phyloP scores from a whole-genome alignment of 2,888 invertebrate species.

The Drosophila yooni region DNA sequence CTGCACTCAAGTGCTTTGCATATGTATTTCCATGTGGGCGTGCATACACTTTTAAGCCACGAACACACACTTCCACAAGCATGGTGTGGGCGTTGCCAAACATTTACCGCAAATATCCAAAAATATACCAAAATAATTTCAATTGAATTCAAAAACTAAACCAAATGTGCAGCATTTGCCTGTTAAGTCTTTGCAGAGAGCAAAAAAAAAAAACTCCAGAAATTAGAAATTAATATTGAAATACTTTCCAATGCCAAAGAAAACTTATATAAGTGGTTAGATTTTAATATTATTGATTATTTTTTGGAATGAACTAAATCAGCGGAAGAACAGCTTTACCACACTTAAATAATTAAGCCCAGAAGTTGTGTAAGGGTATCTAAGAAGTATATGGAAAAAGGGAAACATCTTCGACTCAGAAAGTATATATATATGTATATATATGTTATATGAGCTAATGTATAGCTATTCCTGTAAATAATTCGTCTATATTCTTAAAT shows the following conservation, averaged over 20 bases:
- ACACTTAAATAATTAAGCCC: neutral
- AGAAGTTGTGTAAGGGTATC: neutral
- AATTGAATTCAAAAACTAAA: constrained; percentile 28
- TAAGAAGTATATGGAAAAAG: too few relatives aligned
- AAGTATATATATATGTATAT: too few relatives aligned
- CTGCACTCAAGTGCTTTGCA: constrained; percentile 52
- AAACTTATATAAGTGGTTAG: too few relatives aligned
- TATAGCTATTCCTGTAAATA: too few relatives aligned
- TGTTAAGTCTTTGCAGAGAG: neutral
- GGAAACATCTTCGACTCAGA: too few relatives aligned
- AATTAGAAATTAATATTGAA: neutral
- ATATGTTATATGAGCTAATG: too few relatives aligned
- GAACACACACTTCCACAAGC: neutral
- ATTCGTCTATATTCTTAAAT: neutral
- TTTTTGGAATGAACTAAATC: neutral
- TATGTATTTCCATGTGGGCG: constrained; percentile 48
- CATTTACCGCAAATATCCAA: constrained; percentile 11
- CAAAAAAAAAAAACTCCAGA: neutral
- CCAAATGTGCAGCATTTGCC: constrained; percentile 4
- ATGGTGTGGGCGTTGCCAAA: constrained; percentile 34
- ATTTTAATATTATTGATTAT: neutral
- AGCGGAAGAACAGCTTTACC: neutral
- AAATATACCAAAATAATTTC: constrained; percentile 14
- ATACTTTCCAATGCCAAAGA: neutral
- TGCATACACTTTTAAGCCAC: constrained; percentile 5